Evolutionary conservation across 2,888 invertebrate species (phyloP), one percentile per base, ranked within the genome.

Genomic region (Brenthis daphne): DNA sequence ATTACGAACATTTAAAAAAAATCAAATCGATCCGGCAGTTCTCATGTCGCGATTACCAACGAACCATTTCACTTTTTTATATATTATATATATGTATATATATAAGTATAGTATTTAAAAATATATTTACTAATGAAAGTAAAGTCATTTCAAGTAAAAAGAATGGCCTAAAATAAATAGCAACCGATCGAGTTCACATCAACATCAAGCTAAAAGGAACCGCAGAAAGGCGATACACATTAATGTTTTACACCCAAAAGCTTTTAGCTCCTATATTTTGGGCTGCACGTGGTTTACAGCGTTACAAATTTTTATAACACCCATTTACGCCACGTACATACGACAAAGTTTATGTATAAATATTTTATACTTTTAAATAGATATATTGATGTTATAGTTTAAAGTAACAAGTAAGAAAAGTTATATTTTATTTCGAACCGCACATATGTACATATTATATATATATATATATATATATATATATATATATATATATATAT

Each of bases 241-340:
- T 85, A 85, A 82, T 81, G 82, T 85, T 87, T 87, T 87, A 89
- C 87, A 87, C 77, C 85, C 81, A 83, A 89, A 89, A 87, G 89
- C 89, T 89, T 88, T 89, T 84, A 89, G 77, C 82, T 81, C 81
- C 80, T 85, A 88, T 86, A 87, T 85, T 80, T 86, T 77, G 76
- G 78, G 78, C 72, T 68, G 79, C 80, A 77, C 76, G 77, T 75
- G 72, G 77, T 79, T 82, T 79, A 80, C 72, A 75, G 70, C 73
- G 74, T 75, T 72, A 77, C 76, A 67, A 76, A 74, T 70, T 77
- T 75, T 78, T 76, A 78, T 77, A 74, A 71, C 67, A 65, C 58
- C 58, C 56, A 72, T 65, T 66, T 64, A 71, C 70, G 81, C 80
- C 79, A 83, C 82, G 84, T 83, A 83, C 48, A 64, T 33, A 55